Evolutionary conservation across 2,797 vertebrate species (phyloP).

Genomic region (Platalea minor): DNA sequence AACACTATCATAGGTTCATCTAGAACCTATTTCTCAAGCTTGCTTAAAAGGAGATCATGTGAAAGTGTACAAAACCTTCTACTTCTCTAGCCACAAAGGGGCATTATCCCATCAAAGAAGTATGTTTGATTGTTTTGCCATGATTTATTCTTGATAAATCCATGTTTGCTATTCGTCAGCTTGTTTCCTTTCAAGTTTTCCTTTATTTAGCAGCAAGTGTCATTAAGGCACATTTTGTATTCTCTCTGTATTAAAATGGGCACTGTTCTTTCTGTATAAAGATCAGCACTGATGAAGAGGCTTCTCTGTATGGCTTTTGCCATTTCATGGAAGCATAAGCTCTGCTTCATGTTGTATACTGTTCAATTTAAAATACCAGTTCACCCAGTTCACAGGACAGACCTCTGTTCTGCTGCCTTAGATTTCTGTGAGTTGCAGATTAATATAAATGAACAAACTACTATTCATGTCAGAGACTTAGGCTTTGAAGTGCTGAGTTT

Average conservation of each 20-base stretch:
- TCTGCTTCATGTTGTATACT: background rate
- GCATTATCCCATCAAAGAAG: background rate
- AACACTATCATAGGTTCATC: background rate
- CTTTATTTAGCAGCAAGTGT: background rate
- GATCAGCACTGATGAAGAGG: background rate
- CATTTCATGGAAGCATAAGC: background rate
- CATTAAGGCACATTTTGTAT: background rate
- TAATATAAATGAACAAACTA: background rate
- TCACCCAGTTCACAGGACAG: background rate
- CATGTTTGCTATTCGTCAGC: background rate
- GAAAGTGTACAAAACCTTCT: background rate
- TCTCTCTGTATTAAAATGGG: background rate
- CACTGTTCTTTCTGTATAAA: background rate
- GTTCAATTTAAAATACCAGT: background rate
- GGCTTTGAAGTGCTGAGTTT: background rate
- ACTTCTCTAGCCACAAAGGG: background rate
- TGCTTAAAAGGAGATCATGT: background rate
- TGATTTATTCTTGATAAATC: background rate
- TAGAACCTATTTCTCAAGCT: background rate
- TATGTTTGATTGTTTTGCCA: background rate
- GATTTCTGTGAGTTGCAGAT: background rate
- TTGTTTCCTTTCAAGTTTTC: background rate
- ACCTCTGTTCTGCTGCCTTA: background rate
- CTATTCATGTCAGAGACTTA: background rate
- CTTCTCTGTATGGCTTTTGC: background rate